Evolutionary conservation across 2,888 invertebrate species (phyloP), one percentile per base, ranked within the genome.

Genomic region (Synergus itoensis): DNA sequence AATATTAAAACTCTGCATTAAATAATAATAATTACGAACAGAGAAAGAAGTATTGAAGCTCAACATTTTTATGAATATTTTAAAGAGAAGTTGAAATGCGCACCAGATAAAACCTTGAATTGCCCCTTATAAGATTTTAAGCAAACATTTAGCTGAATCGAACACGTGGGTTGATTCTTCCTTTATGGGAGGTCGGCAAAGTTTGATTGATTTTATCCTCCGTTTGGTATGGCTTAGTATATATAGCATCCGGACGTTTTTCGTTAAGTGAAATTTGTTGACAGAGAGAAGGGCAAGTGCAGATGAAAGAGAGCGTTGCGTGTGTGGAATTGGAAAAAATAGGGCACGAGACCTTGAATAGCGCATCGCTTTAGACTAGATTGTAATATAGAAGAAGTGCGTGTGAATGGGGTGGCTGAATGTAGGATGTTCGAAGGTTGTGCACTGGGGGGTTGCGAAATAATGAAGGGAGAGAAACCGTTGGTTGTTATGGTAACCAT

Each of bases 401-500:
- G 18, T 60, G 12, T 60, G 21, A 60, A 60, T 60, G 60, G 60
- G 60, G 18, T 21, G 21, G 60, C 3, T 60, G 21, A n/a, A 48
- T 48, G n/a, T 48, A 48, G 48, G 48, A 48, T 48, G 48, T 48
- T 48, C 8, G 48, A 21, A 60, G 60, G 21, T 60, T 60, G 60
- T 21, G 21, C 60, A 11, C 65, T 41, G 40, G 21, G 69, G 69
- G 69, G 45, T 48, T 69, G 69, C 28, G 28, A 69, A 48, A 69
- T 28, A 69, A 69, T 48, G 48, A 69, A 69, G 69, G 69, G 69
- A 45, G 48, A 43, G 21, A 48, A 45, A 45, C 69, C 69, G 69
- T 45, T 69, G 69, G 69, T 69, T 45, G 69, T 69, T 28, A 69
- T 69, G 69, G 69, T 28, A 45, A 69, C 69, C 69, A 69, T 69